Conservation (phyloP, 1,140 invertebrate genomes). For the Belonocnema kinseyi region DNA sequence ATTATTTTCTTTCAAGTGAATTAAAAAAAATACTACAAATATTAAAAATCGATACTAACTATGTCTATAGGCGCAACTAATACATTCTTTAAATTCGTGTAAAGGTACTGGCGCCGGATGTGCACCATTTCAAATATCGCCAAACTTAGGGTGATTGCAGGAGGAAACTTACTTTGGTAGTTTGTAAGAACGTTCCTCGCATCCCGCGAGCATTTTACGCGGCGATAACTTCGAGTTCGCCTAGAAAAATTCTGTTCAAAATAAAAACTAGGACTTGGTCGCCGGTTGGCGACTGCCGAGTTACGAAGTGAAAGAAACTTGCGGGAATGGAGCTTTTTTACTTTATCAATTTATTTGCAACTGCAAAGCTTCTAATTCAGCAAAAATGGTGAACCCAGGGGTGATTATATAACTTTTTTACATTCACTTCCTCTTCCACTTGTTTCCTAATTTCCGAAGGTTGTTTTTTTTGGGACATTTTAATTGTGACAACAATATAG, state of each 20-base stretch:
- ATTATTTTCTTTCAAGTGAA: too few species aligned
- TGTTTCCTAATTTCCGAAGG: too few species aligned
- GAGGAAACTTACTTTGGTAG: slow-evolving; percentile 23
- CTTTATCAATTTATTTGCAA: slow-evolving; percentile 23
- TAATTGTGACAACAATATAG: too few species aligned
- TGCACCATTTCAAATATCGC: slow-evolving; percentile 30
- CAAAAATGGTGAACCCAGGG: not conserved
- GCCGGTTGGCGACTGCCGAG: slow-evolving; percentile 22
- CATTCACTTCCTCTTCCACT: too few species aligned
- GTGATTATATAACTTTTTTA: too few species aligned
- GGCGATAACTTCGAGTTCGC: slow-evolving; percentile 29
- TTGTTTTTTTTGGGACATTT: too few species aligned
- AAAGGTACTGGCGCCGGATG: slow-evolving; percentile 19
- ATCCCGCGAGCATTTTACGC: slow-evolving; percentile 23
- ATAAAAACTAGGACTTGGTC: slow-evolving; percentile 26
- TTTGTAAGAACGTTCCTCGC: slow-evolving; percentile 24
- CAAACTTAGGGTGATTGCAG: slow-evolving; percentile 27
- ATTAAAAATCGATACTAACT: not conserved
- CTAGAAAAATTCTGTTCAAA: slow-evolving; percentile 20
- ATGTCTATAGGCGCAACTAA: slow-evolving; percentile 22
- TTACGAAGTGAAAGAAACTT: slow-evolving; percentile 3
- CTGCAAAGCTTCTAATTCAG: not conserved
- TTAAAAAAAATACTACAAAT: not conserved
- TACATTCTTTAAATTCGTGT: slow-evolving; percentile 14
- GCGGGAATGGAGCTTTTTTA: not conserved